phyloP scores from a whole-genome alignment of 1,140 invertebrate species.

The Pseudachorutes palmiensis region DNA sequence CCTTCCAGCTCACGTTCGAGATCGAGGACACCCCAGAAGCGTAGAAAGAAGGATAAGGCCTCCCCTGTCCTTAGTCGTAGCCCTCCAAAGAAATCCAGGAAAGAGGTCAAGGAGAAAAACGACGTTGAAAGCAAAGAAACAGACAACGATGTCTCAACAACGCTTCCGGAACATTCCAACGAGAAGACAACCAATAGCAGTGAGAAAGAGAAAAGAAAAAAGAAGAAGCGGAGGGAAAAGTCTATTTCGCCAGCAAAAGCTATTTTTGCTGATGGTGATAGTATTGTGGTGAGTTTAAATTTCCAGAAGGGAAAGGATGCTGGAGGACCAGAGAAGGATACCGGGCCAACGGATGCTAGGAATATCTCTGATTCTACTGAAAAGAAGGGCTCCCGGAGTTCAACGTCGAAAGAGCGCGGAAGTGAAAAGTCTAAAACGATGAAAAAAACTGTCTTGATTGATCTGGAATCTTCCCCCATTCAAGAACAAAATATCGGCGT shows the following conservation, averaged over 20 bases:
- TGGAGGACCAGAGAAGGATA: conserved; percentile 11
- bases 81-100: not conserved
- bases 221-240: conserved; percentile 48
- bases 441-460: conserved; percentile 32
- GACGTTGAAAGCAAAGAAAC: no score
- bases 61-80: not conserved
- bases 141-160: no score
- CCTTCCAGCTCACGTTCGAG: conserved; percentile 40
- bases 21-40: conserved; percentile 40
- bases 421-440: conserved; percentile 20
- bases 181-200: conserved; percentile 45
- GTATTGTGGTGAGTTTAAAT: conserved; percentile 82
- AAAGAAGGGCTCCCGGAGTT: not conserved
- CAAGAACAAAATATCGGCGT: conserved; percentile 29
- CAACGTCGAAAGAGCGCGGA: not conserved
- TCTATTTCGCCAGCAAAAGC: conserved; percentile 67
- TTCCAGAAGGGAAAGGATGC: conserved; percentile 50
- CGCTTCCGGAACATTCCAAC: not conserved
- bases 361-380: no score
- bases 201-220: conserved; percentile 44
- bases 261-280: conserved; percentile 82
- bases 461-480: conserved; percentile 31
- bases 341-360: conserved; percentile 10
- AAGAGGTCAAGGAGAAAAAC: conserved; percentile 5
- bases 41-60: conserved; percentile 37